Evolutionary conservation across 1,140 invertebrate genomes (phyloP).

Genomic region (Olivierus martensii): DNA sequence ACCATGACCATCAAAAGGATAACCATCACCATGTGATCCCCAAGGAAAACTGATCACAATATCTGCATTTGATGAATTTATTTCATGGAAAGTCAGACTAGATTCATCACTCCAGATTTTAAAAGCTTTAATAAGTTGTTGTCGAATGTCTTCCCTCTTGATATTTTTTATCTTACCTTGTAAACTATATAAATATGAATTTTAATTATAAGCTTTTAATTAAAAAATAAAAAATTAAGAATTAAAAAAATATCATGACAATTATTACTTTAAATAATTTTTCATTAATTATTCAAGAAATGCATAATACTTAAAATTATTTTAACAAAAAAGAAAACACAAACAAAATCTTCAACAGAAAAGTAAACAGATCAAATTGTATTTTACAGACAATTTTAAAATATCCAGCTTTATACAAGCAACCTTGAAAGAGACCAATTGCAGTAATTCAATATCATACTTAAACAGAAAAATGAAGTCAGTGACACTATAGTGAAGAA

Average conservation of each 20-base stretch:
- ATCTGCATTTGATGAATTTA: constrained; percentile 49
- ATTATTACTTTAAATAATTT: background rate
- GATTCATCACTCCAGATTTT: constrained; percentile 22
- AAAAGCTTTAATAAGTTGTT: constrained; percentile 19
- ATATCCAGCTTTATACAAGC: background rate
- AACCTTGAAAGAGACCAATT: background rate
- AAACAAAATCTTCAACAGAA: too few species aligned
- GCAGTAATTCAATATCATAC: background rate
- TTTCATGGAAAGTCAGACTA: constrained; percentile 11
- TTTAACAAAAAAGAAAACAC: too few species aligned
- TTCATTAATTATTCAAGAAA: background rate
- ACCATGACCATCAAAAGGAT: constrained; percentile 33
- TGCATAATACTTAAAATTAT: too few species aligned
- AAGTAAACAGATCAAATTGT: too few species aligned
- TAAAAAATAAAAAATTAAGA: background rate
- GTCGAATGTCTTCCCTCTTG: constrained; percentile 1
- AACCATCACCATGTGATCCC: constrained; percentile 60
- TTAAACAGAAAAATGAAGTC: too few species aligned
- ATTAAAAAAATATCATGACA: background rate
- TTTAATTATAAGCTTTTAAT: background rate
- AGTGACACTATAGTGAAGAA: too few species aligned
- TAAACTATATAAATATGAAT: background rate
- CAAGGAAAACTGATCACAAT: constrained; percentile 66
- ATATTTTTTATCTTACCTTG: background rate
- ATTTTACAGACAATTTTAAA: too few species aligned